Evolutionary conservation across 2,113 vertebrate genomes (phyloP).

Genomic region (Egretta garzetta): DNA sequence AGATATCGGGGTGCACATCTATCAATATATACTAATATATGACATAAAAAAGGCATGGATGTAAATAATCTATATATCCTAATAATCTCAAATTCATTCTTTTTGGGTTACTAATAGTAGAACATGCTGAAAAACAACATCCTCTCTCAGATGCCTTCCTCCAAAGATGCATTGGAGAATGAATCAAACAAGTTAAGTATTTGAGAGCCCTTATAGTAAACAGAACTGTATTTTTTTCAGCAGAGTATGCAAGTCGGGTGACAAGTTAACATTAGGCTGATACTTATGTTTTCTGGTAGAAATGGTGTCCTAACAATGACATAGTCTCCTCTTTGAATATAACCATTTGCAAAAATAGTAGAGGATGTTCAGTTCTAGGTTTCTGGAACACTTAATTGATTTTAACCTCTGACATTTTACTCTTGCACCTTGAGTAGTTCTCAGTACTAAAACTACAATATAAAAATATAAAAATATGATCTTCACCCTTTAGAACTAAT

Average conservation of each 20-base stretch:
- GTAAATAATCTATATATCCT: background rate
- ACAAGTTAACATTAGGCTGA: background rate
- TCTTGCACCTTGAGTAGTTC: fast-evolving
- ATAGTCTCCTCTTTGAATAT: background rate
- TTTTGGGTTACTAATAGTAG: background rate
- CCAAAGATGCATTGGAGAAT: background rate
- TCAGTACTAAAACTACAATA: background rate
- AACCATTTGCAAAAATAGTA: background rate
- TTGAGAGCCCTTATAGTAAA: background rate
- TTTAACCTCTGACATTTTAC: background rate
- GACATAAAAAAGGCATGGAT: background rate
- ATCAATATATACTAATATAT: background rate
- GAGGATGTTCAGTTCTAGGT: background rate
- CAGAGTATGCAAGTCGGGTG: background rate
- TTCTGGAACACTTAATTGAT: background rate
- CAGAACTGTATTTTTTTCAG: background rate
- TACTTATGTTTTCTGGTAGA: background rate
- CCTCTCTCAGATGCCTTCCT: background rate
- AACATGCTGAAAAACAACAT: background rate
- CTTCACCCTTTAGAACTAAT: background rate
- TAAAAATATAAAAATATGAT: background rate
- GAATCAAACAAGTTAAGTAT: background rate
- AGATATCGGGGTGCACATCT: background rate
- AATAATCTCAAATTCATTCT: background rate
- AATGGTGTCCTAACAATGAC: background rate